Conservation (phyloP, 2,888 invertebrate species). For the Digitonthophagus gazella region DNA sequence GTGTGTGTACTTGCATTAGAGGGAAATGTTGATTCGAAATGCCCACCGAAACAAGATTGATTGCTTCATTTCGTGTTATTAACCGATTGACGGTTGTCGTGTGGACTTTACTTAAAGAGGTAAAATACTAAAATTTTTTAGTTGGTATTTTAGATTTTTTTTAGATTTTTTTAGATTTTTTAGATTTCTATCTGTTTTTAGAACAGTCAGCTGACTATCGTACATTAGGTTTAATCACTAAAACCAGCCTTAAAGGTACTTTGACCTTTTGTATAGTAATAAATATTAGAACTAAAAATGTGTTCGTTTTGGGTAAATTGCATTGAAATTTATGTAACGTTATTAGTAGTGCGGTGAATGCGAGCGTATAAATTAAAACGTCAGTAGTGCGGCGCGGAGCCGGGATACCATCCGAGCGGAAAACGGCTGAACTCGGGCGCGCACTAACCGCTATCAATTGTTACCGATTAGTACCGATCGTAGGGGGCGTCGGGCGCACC, state of each 20-base stretch:
- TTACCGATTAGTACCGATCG: conserved; percentile 34
- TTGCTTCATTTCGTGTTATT: not conserved
- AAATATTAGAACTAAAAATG: not conserved
- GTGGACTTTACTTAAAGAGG: not conserved
- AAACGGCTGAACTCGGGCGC: conserved; percentile 28
- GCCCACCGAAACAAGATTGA: not conserved
- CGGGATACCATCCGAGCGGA: conserved; percentile 15
- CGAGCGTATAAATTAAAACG: conserved; percentile 27
- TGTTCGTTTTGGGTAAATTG: not conserved
- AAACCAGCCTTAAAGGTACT: no score
- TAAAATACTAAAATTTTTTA: no score
- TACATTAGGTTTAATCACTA: no score
- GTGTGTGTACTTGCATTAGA: conserved; percentile 2
- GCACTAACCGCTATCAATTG: conserved; percentile 34
- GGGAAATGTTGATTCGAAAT: not conserved
- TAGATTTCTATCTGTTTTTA: no score
- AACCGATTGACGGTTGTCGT: not conserved
- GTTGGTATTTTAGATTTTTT: no score
- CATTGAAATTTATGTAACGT: conserved; percentile 25
- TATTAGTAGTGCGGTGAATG: conserved; percentile 27
- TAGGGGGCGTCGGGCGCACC: conserved; percentile 21
- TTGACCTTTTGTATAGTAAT: not conserved
- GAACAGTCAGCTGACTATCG: no score
- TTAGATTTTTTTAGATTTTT: no score
- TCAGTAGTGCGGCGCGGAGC: conserved; percentile 3